Evolutionary conservation across 2,888 invertebrate genomes (phyloP).

Genomic region (Pimpla rufipes): DNA sequence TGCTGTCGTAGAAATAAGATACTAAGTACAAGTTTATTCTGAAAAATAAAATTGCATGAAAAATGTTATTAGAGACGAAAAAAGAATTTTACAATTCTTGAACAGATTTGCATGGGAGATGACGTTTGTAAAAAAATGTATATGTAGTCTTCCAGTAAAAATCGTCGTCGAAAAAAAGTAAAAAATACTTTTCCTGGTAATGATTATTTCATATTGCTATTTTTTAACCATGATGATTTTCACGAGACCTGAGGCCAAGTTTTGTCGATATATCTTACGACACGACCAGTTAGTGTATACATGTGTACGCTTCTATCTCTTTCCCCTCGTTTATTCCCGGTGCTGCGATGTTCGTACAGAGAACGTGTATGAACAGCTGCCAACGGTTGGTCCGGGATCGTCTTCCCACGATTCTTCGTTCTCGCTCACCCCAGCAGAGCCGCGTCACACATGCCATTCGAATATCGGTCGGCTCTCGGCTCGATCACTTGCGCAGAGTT

Average conservation of each 20-base stretch:
- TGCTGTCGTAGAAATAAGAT: not conserved
- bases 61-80: too few species aligned
- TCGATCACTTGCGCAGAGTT: slow-evolving; percentile 5
- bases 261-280: not conserved
- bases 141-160: not conserved
- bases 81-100: too few species aligned
- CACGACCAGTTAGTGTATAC: slow-evolving; percentile 9
- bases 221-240: not conserved
- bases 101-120: too few species aligned
- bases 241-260: not conserved
- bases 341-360: slow-evolving; percentile 58
- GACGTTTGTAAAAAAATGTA: not conserved
- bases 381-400: slow-evolving; percentile 74
- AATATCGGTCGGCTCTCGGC: slow-evolving; percentile 53
- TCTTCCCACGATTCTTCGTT: slow-evolving; percentile 83
- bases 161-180: not conserved
- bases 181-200: slow-evolving; percentile 23
- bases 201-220: not conserved
- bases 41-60: too few species aligned
- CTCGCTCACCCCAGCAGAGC: slow-evolving; percentile 53
- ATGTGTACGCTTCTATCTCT: slow-evolving; percentile 32
- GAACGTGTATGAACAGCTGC: slow-evolving; percentile 84
- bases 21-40: too few species aligned
- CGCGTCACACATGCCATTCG: slow-evolving; percentile 60
- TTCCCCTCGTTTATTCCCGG: slow-evolving; percentile 49